A percentile compares a stretch with the other conserved stretches of the same genome.
Conservation (phyloP, 2,888 invertebrate genomes). For the Thecophora atra region DNA sequence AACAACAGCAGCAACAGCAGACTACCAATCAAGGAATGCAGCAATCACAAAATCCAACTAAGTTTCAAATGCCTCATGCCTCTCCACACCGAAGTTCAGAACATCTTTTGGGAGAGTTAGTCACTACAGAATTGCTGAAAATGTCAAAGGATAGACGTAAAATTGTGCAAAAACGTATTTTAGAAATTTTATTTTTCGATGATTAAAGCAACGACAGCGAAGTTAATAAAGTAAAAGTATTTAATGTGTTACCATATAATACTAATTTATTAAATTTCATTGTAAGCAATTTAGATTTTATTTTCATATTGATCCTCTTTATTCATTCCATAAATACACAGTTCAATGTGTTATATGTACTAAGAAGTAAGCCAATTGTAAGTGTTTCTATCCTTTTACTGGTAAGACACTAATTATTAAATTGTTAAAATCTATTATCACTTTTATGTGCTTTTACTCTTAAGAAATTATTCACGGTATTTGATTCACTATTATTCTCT, state of each 20-base stretch:
- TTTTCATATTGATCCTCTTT: conserved; percentile 11
- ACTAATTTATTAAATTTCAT: too few species aligned
- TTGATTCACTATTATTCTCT: conserved; percentile 30
- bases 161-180: conserved; percentile 63
- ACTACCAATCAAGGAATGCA: conserved; percentile 34
- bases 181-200: conserved; percentile 65
- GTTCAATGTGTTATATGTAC: not conserved
- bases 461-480: conserved; percentile 2
- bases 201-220: conserved; percentile 50
- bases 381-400: not conserved
- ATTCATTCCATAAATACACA: conserved; percentile 25
- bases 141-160: conserved; percentile 65
- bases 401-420: too few species aligned
- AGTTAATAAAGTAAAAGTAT: not conserved
- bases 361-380: not conserved
- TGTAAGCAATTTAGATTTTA: not conserved
- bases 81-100: conserved; percentile 61
- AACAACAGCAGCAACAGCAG: conserved; percentile 47
- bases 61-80: conserved; percentile 56
- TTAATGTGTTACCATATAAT: not conserved
- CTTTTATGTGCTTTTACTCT: not conserved
- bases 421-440: too few species aligned
- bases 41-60: conserved; percentile 51
- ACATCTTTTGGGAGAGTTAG: conserved; percentile 64
- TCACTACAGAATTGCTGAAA: conserved; percentile 64